Evolutionary conservation across 2,797 vertebrate species (phyloP), one percentile per base, ranked within the genome.

Genomic region (Sebastes minor): DNA sequence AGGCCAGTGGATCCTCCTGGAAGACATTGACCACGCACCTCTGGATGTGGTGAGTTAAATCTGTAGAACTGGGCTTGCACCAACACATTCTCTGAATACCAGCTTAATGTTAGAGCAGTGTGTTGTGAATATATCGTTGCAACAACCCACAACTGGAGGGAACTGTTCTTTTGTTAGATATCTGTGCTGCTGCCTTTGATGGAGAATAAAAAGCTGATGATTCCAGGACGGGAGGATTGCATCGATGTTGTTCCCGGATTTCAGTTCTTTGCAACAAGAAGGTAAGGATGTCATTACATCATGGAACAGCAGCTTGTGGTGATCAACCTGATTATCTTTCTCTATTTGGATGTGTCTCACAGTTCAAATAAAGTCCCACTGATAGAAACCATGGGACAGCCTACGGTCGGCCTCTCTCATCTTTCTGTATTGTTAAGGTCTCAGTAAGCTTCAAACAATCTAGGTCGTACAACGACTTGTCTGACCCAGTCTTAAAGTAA

Each of bases 21-120:
- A 99, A 74, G 98, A 99, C 89, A 99, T 99, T 27, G 98, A 99
- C 90, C 98, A 99, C 66, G 98, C 98, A 8, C 97, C 99, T 68
- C 93, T 99, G 84, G 99, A 99, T 55, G 98, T 99, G 95, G 99
- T 99, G 61, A 88, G 95, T 89, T 57, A 7, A 42, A 22, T 13
- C 4, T 28, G 22, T 30, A 33, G 6, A 61, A 46, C 30, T 42
- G 11, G 4, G 12, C 32, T 22, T 46, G n/a, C 52, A 49, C 16
- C 18, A 32, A 33, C 25, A 42, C 4, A 49, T 30, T 6, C 32
- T 69, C 46, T 42, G 14, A 32, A 30, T 32, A 6, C 16, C 12
- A 18, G 8, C 6, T 57, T 42, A 11, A 28, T 28, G n/a, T 60
- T 33, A 11, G 13, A 9, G 12, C 3, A 16, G 4, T 49, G 28